These are phyloP conservation scores for Gymnocephalus cernua DNA, from an alignment of 2,113 vertebrate species.

Conservation along the genomic window DNA sequence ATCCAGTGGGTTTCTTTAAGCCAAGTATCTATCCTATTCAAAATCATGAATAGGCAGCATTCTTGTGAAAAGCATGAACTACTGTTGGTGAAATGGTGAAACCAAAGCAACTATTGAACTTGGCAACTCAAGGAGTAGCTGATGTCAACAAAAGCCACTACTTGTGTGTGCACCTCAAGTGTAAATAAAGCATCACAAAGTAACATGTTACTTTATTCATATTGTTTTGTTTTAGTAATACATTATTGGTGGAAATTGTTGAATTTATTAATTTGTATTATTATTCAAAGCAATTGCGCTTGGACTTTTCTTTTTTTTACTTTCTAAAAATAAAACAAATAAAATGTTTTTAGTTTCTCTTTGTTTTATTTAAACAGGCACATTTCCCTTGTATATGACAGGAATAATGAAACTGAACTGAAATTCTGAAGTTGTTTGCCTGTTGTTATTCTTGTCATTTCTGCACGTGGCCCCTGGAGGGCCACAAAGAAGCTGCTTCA, in stretches of 20 bases:
- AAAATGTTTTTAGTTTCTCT: not conserved
- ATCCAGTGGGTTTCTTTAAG: conserved; percentile 5
- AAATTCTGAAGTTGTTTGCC: not conserved
- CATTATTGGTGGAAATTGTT: not conserved
- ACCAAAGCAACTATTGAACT: not conserved
- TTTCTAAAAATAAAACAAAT: not conserved
- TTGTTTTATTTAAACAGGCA: not conserved
- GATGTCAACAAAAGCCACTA: not conserved
- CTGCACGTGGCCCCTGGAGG: not conserved
- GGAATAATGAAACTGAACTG: not conserved
- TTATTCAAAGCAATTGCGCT: no score
- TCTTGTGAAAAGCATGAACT: not conserved
- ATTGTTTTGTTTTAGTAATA: not conserved
- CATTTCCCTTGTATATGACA: not conserved
- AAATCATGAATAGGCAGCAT: not conserved
- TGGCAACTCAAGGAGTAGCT: not conserved
- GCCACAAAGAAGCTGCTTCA: not conserved
- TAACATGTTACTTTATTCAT: not conserved
- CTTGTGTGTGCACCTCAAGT: no score
- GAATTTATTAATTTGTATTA: no score
- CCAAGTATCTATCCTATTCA: not conserved
- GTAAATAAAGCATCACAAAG: not conserved
- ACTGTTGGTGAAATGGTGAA: not conserved
- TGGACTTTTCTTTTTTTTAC: not conserved
- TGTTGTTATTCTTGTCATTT: not conserved